phyloP scores from a whole-genome alignment of 2,797 vertebrate genomes.

The Sebastiscus tertius region DNA sequence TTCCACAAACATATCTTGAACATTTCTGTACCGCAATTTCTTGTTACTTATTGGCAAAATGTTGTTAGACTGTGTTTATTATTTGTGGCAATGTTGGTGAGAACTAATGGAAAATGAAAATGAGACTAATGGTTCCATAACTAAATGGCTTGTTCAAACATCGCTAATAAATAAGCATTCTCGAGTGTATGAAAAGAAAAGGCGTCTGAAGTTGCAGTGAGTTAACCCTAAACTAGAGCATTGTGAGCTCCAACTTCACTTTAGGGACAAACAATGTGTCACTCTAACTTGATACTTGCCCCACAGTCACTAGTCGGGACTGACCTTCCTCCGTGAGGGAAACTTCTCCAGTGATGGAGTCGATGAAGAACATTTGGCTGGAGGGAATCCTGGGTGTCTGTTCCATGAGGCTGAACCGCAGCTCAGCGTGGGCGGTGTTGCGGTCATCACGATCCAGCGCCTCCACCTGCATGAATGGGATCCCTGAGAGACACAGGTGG shows the following conservation, averaged over 20 bases:
- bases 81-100: not conserved
- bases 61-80: not conserved
- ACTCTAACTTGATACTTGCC: not conserved
- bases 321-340: constrained; percentile 86
- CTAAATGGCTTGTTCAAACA: not conserved
- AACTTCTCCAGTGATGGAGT: constrained; percentile 79
- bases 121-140: not conserved
- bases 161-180: not conserved
- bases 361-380: constrained; percentile 83
- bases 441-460: constrained; percentile 81
- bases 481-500: constrained; percentile 60
- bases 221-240: not conserved
- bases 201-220: not conserved
- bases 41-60: not conserved
- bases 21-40: not conserved
- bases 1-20: not conserved
- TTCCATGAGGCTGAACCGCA: constrained; percentile 84
- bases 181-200: not conserved
- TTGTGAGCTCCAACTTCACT: not conserved
- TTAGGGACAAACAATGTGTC: not conserved
- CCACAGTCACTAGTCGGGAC: not conserved
- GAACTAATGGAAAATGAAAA: not conserved
- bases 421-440: constrained; percentile 84
- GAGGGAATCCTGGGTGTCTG: constrained; percentile 83
- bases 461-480: constrained; percentile 85